phyloP scores from a whole-genome alignment of 2,113 vertebrate species.

The Bettongia penicillata region DNA sequence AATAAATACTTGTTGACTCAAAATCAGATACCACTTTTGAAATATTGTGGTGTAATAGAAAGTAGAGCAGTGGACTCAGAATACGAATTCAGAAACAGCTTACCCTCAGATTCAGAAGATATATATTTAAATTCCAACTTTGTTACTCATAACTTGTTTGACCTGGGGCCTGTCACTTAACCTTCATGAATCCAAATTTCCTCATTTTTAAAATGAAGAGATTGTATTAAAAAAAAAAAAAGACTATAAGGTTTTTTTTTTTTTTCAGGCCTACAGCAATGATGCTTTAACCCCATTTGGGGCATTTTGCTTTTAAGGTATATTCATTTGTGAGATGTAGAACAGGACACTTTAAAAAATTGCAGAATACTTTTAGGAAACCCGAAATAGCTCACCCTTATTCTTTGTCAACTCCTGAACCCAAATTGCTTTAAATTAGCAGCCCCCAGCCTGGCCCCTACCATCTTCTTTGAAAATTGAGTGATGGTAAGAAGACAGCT shows the following conservation, averaged over 20 bases:
- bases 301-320: background rate
- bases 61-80: background rate
- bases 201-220: background rate
- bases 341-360: background rate
- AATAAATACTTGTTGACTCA: background rate
- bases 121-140: background rate
- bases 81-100: background rate
- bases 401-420: background rate
- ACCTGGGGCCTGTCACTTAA: background rate
- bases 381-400: background rate
- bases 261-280: background rate
- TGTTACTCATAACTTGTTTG: background rate
- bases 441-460: background rate
- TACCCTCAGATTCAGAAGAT: background rate
- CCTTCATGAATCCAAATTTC: background rate
- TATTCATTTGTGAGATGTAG: background rate
- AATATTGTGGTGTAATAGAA: background rate
- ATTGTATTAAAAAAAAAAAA: background rate
- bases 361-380: background rate
- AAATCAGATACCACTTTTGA: background rate
- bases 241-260: background rate
- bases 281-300: background rate
- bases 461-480: background rate
- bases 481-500: background rate
- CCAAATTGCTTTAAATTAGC: background rate